Conservation (phyloP, 1,140 invertebrate genomes). For the Aphaenogaster ashmeadi region DNA sequence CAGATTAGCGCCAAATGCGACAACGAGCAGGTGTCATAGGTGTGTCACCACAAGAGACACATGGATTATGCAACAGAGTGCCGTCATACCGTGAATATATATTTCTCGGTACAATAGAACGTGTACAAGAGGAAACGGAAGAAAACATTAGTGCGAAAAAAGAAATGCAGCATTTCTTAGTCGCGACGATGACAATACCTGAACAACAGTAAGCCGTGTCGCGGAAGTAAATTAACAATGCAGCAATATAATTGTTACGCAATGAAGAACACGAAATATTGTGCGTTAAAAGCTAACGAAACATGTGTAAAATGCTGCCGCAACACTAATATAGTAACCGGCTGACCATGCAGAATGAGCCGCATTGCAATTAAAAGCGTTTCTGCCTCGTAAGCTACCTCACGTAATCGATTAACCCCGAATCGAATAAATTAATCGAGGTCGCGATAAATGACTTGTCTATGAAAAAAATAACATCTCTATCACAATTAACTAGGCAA, state of each 20-base stretch:
- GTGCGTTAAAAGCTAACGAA: slow-evolving; percentile 22
- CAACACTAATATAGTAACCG: background rate
- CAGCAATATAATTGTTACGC: slow-evolving; percentile 13
- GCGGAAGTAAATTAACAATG: slow-evolving; percentile 3
- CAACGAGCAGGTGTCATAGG: slow-evolving; percentile 16
- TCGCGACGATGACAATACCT: background rate
- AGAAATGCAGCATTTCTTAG: background rate
- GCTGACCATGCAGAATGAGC: slow-evolving; percentile 32
- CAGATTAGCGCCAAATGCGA: slow-evolving; percentile 48
- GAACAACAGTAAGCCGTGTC: background rate
- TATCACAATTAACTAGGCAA: background rate
- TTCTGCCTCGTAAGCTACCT: slow-evolving; percentile 40
- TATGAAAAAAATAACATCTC: background rate
- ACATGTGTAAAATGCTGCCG: slow-evolving; percentile 40
- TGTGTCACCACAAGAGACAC: slow-evolving; percentile 42
- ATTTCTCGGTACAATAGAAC: slow-evolving; percentile 9
- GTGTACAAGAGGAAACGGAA: background rate
- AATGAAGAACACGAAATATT: slow-evolving; percentile 7
- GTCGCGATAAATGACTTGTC: background rate
- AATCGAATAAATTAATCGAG: slow-evolving; percentile 51
- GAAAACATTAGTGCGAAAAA: background rate
- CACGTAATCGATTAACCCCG: slow-evolving; percentile 37
- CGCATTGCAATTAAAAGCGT: slow-evolving; percentile 9
- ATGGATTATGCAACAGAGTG: slow-evolving; percentile 56
- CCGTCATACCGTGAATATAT: slow-evolving; percentile 15